These are phyloP conservation scores for Calvadosia cruxmelitensis DNA, from an alignment of 30 jellyfish, hydroid and myxozoan genomes.

Conservation along the genomic window DNA sequence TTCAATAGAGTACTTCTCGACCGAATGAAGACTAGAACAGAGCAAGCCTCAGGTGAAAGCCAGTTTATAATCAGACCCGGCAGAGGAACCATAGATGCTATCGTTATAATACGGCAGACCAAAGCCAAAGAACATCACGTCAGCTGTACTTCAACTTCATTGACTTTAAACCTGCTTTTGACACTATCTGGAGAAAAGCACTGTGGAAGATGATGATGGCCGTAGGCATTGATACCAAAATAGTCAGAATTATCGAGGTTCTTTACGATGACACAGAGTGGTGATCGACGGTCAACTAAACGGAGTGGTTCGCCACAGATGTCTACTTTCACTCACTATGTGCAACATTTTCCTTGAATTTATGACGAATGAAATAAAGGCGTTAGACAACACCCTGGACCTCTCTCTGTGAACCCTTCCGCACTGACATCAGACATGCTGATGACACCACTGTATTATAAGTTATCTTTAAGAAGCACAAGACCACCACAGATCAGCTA, in stretches of 20 bases:
- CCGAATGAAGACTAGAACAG: constrained; percentile 13
- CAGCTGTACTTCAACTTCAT: constrained; percentile 24
- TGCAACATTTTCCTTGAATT: constrained; percentile 38
- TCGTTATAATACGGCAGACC: constrained; percentile 22
- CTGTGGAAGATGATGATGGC: constrained; percentile 23
- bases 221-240: constrained; percentile 11
- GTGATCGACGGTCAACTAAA: constrained; percentile 14
- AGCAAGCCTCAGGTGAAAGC: background rate
- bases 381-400: constrained; percentile 1
- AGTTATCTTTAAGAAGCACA: constrained; percentile 12
- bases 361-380: constrained; percentile 27
- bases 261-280: constrained; percentile 27
- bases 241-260: constrained; percentile 12
- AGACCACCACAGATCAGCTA: constrained; percentile 19
- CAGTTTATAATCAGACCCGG: constrained; percentile 35
- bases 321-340: constrained; percentile 31
- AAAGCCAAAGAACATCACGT: constrained; percentile 24
- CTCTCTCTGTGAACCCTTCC: constrained; percentile 5
- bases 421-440: constrained; percentile 27
- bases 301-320: constrained; percentile 50
- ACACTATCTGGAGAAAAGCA: constrained; percentile 35
- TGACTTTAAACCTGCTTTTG: constrained; percentile 38
- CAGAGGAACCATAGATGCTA: constrained; percentile 33
- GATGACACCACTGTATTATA: constrained; percentile 43
- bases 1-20: constrained; percentile 8